These are phyloP conservation scores for Scaptomyza parva DNA, from an alignment of 2,888 invertebrate species.

Conservation along the genomic window DNA sequence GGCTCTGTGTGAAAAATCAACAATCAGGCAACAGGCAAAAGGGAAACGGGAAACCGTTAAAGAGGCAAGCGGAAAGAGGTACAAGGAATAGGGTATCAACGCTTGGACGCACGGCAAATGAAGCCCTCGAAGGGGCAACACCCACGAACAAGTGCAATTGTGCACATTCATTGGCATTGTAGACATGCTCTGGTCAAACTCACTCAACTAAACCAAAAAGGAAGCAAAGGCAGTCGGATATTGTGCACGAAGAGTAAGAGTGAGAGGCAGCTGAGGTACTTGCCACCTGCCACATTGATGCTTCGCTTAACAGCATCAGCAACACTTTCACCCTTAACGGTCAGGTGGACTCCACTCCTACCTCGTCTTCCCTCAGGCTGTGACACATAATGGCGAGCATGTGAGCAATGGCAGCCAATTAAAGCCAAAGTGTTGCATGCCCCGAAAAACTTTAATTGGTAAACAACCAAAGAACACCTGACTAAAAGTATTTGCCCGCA, in stretches of 20 bases:
- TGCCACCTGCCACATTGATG: slow-evolving; percentile 64
- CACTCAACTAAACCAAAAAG: slow-evolving; percentile 6
- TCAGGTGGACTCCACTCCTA: too few relatives aligned
- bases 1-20: slow-evolving; percentile 35
- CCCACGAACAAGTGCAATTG: slow-evolving; percentile 26
- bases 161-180: slow-evolving; percentile 20
- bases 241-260: slow-evolving; percentile 5
- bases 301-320: slow-evolving; percentile 62
- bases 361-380: not conserved
- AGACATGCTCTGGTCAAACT: slow-evolving; percentile 32
- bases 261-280: not conserved
- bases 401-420: slow-evolving; percentile 24
- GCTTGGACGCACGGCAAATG: slow-evolving; percentile 37
- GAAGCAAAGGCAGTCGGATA: slow-evolving; percentile 12
- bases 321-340: slow-evolving; percentile 63
- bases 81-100: not conserved
- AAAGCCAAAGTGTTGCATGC: slow-evolving; percentile 33
- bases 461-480: slow-evolving; percentile 26
- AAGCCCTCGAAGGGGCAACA: not conserved
- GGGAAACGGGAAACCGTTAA: too few relatives aligned
- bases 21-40: slow-evolving; percentile 23
- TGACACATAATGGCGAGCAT: slow-evolving; percentile 9
- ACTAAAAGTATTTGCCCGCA: slow-evolving; percentile 21
- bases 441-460: slow-evolving; percentile 57
- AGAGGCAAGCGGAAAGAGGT: too few relatives aligned